phyloP scores from a whole-genome alignment of 2,113 vertebrate genomes.

The Aptenodytes patagonicus region DNA sequence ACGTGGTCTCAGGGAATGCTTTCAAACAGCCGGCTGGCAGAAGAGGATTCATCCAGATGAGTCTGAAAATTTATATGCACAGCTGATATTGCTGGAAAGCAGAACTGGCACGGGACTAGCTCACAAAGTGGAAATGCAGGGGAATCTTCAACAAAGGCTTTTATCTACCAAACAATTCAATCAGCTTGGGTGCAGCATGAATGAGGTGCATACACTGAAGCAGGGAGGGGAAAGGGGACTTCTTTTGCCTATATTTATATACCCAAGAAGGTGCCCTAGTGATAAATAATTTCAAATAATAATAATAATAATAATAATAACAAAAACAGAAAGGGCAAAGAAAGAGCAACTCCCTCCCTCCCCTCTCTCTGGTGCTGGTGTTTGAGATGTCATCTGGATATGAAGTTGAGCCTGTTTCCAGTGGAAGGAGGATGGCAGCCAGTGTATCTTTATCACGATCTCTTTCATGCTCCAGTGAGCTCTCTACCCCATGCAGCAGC shows the following conservation, averaged over 20 bases:
- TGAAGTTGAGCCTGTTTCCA: slow-evolving; percentile 14
- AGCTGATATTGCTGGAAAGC: slow-evolving; percentile 62
- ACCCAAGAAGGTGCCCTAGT: neutral
- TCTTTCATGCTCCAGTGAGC: slow-evolving; percentile 61
- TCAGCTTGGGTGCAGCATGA: neutral
- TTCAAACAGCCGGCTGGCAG: slow-evolving; percentile 35
- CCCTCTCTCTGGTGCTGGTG: neutral
- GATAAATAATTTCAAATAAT: slow-evolving; percentile 15
- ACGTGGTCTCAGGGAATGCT: neutral
- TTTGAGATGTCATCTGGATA: slow-evolving; percentile 20
- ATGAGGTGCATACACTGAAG: neutral
- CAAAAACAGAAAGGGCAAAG: neutral
- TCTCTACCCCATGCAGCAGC: neutral
- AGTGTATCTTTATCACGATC: slow-evolving; percentile 60
- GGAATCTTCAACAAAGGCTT: slow-evolving; percentile 42
- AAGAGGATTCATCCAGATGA: slow-evolving; percentile 26
- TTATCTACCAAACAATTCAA: slow-evolving; percentile 14
- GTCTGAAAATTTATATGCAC: slow-evolving; percentile 43
- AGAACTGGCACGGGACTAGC: slow-evolving; percentile 43
- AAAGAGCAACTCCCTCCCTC: neutral
- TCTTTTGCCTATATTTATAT: neutral
- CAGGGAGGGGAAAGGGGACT: neutral
- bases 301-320: neutral
- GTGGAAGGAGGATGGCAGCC: slow-evolving; percentile 41
- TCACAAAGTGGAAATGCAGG: neutral